Base-by-base conservation (phyloP, 2,797 vertebrate genomes). In the Micrastur ruficollis region DNA sequence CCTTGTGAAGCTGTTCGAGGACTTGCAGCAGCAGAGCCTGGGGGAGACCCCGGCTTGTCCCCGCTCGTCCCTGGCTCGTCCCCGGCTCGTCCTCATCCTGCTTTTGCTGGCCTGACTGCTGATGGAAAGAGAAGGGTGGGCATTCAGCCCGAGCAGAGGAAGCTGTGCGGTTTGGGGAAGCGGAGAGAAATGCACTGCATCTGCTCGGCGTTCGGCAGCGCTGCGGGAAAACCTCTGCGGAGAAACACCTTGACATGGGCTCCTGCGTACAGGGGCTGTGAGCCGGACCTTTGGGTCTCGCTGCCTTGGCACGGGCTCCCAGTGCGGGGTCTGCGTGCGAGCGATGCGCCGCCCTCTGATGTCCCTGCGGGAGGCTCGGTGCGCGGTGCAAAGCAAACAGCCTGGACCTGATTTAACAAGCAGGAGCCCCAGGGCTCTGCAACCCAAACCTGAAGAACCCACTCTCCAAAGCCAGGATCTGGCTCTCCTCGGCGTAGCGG, bases 321-420 rank as follows among this genome's bases (percentile, higher is more conserved):
- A 0, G 44, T 7, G 16, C 13, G 1, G 7, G 22, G 8, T 26
- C 27, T 17, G 26, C 3, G 1, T 4, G 20, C 0, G 5, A n/a
- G 36, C 1, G 0, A 27, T 2, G 25, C 5, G 0, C 11, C 29
- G n/a, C 38, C 26, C 47, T 67, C 17, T 1, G 38, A 15, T 0
- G 20, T 11, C 29, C 17, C 61, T 23, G 50, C 36, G 1, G 10
- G 42, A n/a, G 46, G 58, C 78, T 70, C 0, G 1, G 1, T 4
- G 55, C 16, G 1, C 2, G 5, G 29, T 1, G 14, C 50, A 7
- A 25, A 34, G 66, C 21, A 2, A 14, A 12, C 7, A 1, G 59
- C 25, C 65, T 26, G 68, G 44, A 13, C 34, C 27, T 1, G 1
- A 16, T 32, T 18, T 9, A 50, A 27, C 15, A 4, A 36, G 55